A percentile compares a stretch with the other conserved stretches of the same genome.
phyloP scores from a whole-genome alignment of 2,113 vertebrate species.

The Aldabrachelys gigantea region DNA sequence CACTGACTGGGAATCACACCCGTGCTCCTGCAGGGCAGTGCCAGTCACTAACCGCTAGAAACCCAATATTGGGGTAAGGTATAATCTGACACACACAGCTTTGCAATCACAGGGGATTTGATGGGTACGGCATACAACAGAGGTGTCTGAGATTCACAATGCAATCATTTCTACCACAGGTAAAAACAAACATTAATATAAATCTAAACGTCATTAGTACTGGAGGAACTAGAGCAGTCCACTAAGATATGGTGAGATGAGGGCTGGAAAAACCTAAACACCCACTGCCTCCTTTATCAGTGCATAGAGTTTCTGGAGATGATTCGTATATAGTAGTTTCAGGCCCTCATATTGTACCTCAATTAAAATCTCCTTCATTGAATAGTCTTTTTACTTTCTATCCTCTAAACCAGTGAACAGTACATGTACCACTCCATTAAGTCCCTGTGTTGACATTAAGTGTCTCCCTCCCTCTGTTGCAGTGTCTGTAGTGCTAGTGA shows the following conservation, averaged over 20 bases:
- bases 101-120: neutral
- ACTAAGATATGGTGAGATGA: neutral
- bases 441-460: neutral
- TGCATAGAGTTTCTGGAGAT: neutral
- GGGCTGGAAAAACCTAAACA: neutral
- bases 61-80: neutral
- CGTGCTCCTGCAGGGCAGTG: neutral
- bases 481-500: neutral
- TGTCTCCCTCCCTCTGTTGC: neutral
- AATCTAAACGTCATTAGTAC: neutral
- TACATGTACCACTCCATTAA: neutral
- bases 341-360: neutral
- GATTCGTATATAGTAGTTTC: neutral
- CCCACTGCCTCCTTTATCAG: neutral
- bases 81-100: neutral
- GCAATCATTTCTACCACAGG: neutral
- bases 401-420: neutral
- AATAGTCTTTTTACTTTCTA: neutral
- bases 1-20: neutral
- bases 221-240: neutral
- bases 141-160: neutral
- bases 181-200: neutral
- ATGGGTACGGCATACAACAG: accelerated
- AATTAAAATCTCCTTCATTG: neutral
- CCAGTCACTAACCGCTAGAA: neutral